Percentiles rank a stretch among this genome's conserved stretches.
phyloP scores from a whole-genome alignment of 2,797 vertebrate species.

The Denticeps clupeoides region DNA sequence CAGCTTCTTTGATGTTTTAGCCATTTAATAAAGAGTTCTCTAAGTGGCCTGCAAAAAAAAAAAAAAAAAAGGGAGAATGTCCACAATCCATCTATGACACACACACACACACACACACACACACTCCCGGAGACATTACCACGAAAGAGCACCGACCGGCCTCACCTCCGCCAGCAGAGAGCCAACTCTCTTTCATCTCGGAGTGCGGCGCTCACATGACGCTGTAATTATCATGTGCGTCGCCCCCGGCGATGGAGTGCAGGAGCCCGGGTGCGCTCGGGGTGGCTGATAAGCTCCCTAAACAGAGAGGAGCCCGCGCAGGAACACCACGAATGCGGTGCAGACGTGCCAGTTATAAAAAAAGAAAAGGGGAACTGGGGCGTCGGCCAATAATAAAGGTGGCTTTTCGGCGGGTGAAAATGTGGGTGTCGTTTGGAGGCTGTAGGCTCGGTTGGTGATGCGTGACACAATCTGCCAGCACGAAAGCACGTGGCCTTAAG shows the following conservation, averaged over 20 bases:
- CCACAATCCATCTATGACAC: not conserved
- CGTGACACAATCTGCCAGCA: not conserved
- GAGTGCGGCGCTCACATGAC: slow-evolving; percentile 11
- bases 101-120: slow-evolving; percentile 3
- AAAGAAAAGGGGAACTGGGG: too few relatives aligned
- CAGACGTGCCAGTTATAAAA: too few relatives aligned
- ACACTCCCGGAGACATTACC: slow-evolving; percentile 4
- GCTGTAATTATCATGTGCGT: slow-evolving; percentile 28
- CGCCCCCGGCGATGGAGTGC: slow-evolving; percentile 6
- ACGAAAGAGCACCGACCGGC: slow-evolving; percentile 19
- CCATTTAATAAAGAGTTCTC: slow-evolving; percentile 26
- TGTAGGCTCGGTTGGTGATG: too few relatives aligned
- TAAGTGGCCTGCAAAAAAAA: slow-evolving; percentile 15
- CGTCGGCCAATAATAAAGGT: too few relatives aligned
- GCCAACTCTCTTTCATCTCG: slow-evolving; percentile 25
- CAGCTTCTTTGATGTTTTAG: slow-evolving; percentile 29
- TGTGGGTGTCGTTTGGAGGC: too few relatives aligned
- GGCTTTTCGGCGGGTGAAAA: too few relatives aligned
- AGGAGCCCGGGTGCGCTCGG: not conserved
- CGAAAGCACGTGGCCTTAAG: not conserved
- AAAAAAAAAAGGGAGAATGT: not conserved
- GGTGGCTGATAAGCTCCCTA: slow-evolving; percentile 10
- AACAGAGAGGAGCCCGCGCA: slow-evolving; percentile 3
- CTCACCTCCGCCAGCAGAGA: slow-evolving; percentile 15
- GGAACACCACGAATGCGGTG: too few relatives aligned